Evolutionary conservation across 2,797 vertebrate genomes (phyloP).

Genomic region (Pteropus rufus): DNA sequence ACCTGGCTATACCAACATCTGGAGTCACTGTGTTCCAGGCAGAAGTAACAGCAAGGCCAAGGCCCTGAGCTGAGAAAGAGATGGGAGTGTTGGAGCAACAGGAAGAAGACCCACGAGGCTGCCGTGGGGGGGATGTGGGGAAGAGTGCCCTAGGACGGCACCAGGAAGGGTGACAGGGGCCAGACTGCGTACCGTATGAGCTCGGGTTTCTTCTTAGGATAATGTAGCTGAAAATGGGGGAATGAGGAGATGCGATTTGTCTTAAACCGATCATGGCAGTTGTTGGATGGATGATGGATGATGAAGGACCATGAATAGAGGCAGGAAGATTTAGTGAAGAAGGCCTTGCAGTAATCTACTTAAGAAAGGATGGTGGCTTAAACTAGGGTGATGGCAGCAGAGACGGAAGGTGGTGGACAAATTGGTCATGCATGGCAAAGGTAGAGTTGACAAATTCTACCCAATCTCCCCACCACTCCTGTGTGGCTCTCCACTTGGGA

Average conservation of each 20-base stretch:
- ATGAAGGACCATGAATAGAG: background rate
- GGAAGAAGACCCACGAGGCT: background rate
- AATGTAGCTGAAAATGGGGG: background rate
- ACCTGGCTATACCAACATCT: background rate
- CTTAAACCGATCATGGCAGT: background rate
- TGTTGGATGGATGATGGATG: background rate
- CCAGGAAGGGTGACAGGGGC: background rate
- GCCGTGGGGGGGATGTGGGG: background rate
- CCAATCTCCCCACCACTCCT: background rate
- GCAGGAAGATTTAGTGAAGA: background rate
- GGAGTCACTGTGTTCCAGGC: background rate
- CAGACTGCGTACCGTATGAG: background rate
- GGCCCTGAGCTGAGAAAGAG: background rate
- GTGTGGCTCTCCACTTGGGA: slow-evolving; percentile 5
- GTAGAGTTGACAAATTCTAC: background rate
- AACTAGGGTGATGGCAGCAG: background rate
- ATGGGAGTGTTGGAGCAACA: background rate
- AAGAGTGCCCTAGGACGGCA: background rate
- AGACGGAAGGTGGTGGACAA: background rate
- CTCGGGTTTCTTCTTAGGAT: background rate
- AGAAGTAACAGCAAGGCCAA: background rate
- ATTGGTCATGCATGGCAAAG: accelerated
- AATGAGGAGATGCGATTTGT: background rate
- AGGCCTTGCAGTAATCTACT: too few relatives aligned
- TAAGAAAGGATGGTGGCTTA: background rate